Conservation (phyloP, 2,888 invertebrate genomes). For the Lasioglossum oenotherae region DNA sequence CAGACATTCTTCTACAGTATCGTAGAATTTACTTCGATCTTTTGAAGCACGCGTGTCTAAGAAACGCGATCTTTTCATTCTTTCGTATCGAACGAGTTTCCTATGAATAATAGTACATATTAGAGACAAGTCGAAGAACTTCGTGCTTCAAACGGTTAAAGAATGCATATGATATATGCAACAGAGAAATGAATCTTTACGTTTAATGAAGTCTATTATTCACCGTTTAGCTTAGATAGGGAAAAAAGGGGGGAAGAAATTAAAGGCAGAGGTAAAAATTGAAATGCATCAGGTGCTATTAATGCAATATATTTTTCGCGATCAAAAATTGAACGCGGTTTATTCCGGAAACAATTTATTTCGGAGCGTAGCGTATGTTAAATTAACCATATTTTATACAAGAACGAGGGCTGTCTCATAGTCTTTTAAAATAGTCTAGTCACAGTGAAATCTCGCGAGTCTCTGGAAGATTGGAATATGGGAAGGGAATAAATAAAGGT, state of each 20-base stretch:
- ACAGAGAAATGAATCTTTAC: slow-evolving; percentile 24
- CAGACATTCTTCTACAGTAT: slow-evolving; percentile 13
- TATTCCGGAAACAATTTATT: slow-evolving; percentile 26
- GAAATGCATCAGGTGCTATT: slow-evolving; percentile 52
- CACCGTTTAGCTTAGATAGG: slow-evolving; percentile 39
- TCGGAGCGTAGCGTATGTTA: slow-evolving; percentile 33
- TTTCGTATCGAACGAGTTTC: slow-evolving; percentile 10
- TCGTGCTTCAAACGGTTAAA: slow-evolving; percentile 54
- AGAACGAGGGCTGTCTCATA: slow-evolving; percentile 32
- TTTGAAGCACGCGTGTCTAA: slow-evolving; percentile 45
- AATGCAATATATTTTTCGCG: slow-evolving; percentile 60
- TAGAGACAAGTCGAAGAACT: not conserved
- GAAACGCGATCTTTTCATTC: slow-evolving; percentile 2
- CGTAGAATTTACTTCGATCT: slow-evolving; percentile 37
- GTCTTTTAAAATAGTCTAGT: slow-evolving; percentile 56
- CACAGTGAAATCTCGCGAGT: slow-evolving; percentile 44
- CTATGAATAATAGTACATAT: not conserved
- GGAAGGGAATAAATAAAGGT: not conserved
- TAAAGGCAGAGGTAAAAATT: slow-evolving; percentile 23
- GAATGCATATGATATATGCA: slow-evolving; percentile 43
- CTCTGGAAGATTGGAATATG: slow-evolving; percentile 25
- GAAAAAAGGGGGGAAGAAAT: not conserved
- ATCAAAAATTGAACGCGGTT: slow-evolving; percentile 40
- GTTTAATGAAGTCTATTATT: slow-evolving; percentile 36
- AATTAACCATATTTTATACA: slow-evolving; percentile 51